phyloP scores from a whole-genome alignment of 1,140 invertebrate species.

The Panagrolaimus sp. region DNA sequence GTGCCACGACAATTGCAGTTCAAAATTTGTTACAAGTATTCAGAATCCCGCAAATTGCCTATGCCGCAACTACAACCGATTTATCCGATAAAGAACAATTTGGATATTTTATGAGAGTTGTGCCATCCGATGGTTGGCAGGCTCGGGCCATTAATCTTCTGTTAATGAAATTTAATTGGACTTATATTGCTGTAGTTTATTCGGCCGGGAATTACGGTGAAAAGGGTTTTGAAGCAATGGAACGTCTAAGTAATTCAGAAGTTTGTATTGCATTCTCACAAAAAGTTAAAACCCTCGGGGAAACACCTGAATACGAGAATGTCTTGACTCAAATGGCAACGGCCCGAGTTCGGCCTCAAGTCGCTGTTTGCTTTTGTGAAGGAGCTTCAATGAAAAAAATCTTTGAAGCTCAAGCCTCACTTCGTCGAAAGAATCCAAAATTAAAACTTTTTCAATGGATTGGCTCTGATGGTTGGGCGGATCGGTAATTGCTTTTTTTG shows the following conservation, averaged over 20 bases:
- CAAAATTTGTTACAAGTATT: conserved; percentile 75
- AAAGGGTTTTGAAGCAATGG: conserved; percentile 73
- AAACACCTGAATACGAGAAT: conserved; percentile 62
- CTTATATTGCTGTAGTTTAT: conserved; percentile 75
- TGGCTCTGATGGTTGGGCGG: conserved; percentile 56
- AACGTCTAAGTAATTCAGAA: conserved; percentile 65
- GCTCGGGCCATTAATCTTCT: conserved; percentile 73
- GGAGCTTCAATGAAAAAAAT: conserved; percentile 69
- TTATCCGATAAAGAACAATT: conserved; percentile 74
- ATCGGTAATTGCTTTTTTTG: conserved; percentile 43
- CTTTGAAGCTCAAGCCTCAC: conserved; percentile 66
- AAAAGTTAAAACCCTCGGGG: conserved; percentile 57
- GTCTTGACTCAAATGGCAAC: conserved; percentile 68
- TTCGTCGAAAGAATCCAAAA: conserved; percentile 51
- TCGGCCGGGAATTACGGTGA: conserved; percentile 77
- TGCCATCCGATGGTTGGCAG: conserved; percentile 76
- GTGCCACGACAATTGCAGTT: conserved; percentile 63
- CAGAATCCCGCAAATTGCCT: conserved; percentile 75
- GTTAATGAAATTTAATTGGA: conserved; percentile 73
- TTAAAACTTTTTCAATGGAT: conserved; percentile 54
- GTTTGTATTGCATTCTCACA: conserved; percentile 71
- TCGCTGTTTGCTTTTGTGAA: conserved; percentile 79
- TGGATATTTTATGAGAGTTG: conserved; percentile 74
- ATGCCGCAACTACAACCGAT: conserved; percentile 73
- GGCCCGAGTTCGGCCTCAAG: conserved; percentile 65